Evolutionary conservation across 2,113 vertebrate genomes (phyloP).

Genomic region (Blennius ocellaris): DNA sequence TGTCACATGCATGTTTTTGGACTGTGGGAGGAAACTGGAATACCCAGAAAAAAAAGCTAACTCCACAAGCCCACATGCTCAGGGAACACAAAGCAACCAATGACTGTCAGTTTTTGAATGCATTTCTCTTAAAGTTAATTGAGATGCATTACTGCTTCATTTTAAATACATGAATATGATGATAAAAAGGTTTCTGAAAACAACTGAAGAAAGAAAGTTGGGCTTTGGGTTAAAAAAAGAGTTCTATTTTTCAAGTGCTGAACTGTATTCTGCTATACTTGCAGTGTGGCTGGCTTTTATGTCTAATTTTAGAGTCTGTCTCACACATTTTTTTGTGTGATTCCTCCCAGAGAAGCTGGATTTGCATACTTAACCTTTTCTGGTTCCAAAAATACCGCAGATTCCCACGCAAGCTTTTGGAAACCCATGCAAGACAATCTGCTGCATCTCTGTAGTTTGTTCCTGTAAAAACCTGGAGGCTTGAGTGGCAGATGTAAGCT

Average conservation of each 20-base stretch:
- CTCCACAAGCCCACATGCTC: too few relatives aligned
- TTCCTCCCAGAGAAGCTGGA: constrained; percentile 20
- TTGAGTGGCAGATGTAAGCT: constrained; percentile 10
- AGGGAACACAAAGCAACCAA: too few relatives aligned
- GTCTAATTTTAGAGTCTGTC: constrained; percentile 17
- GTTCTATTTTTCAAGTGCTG: background rate
- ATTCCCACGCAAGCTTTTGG: constrained; percentile 1
- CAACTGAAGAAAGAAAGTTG: constrained; percentile 8
- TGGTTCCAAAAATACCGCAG: background rate
- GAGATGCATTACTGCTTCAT: background rate
- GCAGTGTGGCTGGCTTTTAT: background rate
- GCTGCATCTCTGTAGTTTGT: constrained; percentile 1
- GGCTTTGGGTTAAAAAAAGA: constrained; percentile 12
- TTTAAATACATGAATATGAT: background rate
- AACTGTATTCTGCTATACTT: background rate
- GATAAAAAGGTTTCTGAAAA: background rate
- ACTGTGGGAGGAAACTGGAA: too few relatives aligned
- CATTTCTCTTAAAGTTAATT: background rate
- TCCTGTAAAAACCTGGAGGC: background rate
- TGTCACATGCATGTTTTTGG: too few relatives aligned
- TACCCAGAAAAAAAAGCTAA: too few relatives aligned
- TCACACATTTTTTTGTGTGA: constrained; percentile 9
- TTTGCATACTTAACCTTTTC: constrained; percentile 19
- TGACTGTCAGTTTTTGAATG: too few relatives aligned
- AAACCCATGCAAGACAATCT: background rate